These are phyloP conservation scores for Lithobius niger DNA, from an alignment of 1,140 invertebrate genomes.

Conservation along the genomic window DNA sequence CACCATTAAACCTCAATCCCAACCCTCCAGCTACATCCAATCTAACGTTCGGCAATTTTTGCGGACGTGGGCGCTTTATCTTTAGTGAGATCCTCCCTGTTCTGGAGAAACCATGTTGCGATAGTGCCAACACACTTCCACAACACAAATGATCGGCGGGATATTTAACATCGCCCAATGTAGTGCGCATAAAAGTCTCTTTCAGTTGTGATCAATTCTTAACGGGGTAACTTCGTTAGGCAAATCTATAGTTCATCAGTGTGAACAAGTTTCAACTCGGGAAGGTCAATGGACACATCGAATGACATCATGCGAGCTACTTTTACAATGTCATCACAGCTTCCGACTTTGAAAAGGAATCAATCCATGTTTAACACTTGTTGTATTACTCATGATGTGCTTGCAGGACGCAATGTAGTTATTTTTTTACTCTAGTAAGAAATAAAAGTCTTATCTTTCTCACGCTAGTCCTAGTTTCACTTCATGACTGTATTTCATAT, in stretches of 20 bases:
- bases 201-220: constrained; percentile 16
- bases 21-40: neutral
- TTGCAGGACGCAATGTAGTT: too few species aligned
- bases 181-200: constrained; percentile 6
- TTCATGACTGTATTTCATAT: too few species aligned
- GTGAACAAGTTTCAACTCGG: constrained; percentile 17
- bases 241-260: constrained; percentile 9
- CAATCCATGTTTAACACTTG: too few species aligned
- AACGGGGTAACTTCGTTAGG: constrained; percentile 1
- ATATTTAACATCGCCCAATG: constrained; percentile 6
- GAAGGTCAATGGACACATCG: neutral
- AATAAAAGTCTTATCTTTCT: too few species aligned
- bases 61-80: neutral
- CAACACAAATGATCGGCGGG: constrained; percentile 5
- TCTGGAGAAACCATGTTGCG: constrained; percentile 14
- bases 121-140: constrained; percentile 9
- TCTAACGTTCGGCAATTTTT: neutral
- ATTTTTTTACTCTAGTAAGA: too few species aligned
- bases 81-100: constrained; percentile 12
- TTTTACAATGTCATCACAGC: neutral
- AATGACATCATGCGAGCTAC: neutral
- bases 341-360: neutral
- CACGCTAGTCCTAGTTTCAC: too few species aligned
- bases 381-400: too few species aligned
- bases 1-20: too few species aligned